Base-by-base conservation (phyloP, 2,113 vertebrate species). In the Lipophrys pholis region DNA sequence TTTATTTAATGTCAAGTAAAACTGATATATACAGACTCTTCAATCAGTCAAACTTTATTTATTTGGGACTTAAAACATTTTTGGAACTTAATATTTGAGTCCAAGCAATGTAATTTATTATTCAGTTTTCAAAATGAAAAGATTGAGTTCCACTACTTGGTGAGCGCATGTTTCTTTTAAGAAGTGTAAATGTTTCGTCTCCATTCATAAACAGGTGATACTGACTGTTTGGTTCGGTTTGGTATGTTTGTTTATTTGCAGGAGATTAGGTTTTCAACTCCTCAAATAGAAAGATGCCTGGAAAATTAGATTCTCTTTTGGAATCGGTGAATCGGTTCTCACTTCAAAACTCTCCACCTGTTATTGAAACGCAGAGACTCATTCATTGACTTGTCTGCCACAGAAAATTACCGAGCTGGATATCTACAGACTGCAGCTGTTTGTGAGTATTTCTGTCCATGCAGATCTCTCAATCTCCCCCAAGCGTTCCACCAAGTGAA, bases 401-500 rank as follows among this genome's bases (percentile, higher is more conserved):
- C 43, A 49, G 51, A 45, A 41, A 59, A 40, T 15, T 41, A 51
- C 43, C 3, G 5, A 58, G 8, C 58, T 63, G 14, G 11, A 11
- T 63, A 61, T 52, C 14, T 68, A 15, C 38, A 74, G 14, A 36
- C 16, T 38, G 53, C 17, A 69, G 65, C 58, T 68, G 52, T 35
- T 52, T 7, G 41, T 53, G 40, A 43, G 36, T 56, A 2, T 35
- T 55, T 30, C 39, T 40, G 30, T 35, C 49, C 38, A 40, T 15
- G 52, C 45, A 45, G n/a, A 30, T 15, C 66, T 60, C 46, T 3
- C 3, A 14, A n/a, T 38, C 54, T 54, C 36, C 17, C 17, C 7
- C 1, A 11, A 36, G 39, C 6, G 7, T 11, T 17, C 8, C 21
- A 30, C 21, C 21, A 30, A 38, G 48, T 49, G 11, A 49, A 21